Conservation (phyloP, 2,797 vertebrate species). For the Catamblyrhynchus diadema region DNA sequence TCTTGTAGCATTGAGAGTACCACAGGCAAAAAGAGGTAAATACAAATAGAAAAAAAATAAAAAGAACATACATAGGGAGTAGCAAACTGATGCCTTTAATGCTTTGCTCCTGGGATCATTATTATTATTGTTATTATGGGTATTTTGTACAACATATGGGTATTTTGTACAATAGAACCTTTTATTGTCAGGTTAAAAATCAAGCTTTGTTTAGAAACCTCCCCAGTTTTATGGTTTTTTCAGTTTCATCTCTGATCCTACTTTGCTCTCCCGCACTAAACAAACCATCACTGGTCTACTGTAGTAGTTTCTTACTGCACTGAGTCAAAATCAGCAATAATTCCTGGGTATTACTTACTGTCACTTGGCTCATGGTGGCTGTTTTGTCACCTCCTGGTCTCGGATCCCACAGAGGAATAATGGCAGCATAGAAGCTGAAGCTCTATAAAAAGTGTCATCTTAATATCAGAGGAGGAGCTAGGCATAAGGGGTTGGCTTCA, state of each 20-base stretch:
- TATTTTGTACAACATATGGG: neutral
- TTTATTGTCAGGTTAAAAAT: neutral
- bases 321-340: neutral
- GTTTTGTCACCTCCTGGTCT: conserved; percentile 6
- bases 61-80: neutral
- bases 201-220: neutral
- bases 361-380: conserved; percentile 54
- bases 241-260: neutral
- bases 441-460: conserved; percentile 67
- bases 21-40: neutral
- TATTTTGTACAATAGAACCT: neutral
- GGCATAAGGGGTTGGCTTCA: conserved; percentile 55
- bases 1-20: neutral
- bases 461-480: conserved; percentile 69
- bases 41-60: neutral
- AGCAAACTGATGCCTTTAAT: neutral
- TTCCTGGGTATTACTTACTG: conserved; percentile 47
- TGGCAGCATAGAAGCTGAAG: conserved; percentile 4
- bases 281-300: neutral
- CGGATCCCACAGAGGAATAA: conserved; percentile 25
- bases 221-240: neutral
- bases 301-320: neutral
- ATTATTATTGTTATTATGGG: neutral
- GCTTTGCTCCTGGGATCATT: neutral
- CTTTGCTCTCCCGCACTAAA: neutral